phyloP scores from a whole-genome alignment of 1,140 invertebrate species.

The Samia ricini region DNA sequence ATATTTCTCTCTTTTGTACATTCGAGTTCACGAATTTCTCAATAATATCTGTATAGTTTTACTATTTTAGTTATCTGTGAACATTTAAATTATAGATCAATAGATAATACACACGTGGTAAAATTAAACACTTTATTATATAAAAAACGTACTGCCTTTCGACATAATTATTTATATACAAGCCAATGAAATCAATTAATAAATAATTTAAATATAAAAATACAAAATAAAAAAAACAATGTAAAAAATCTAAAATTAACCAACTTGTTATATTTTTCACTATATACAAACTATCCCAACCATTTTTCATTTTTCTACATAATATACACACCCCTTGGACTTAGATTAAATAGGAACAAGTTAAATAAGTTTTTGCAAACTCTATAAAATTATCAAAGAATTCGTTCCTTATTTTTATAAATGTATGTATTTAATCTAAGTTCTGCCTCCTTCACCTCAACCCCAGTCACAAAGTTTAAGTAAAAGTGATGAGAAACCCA shows the following conservation, averaged over 20 bases:
- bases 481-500: slow-evolving; percentile 70
- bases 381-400: slow-evolving; percentile 6
- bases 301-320: slow-evolving; percentile 24
- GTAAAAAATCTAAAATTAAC: slow-evolving; percentile 23
- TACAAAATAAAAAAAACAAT: slow-evolving; percentile 29
- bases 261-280: slow-evolving; percentile 24
- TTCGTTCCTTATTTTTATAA: slow-evolving; percentile 10
- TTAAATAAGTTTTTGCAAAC: slow-evolving; percentile 14
- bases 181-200: slow-evolving; percentile 40
- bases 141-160: slow-evolving; percentile 26
- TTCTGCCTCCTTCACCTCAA: slow-evolving; percentile 51
- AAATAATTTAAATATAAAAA: slow-evolving; percentile 40
- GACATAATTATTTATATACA: slow-evolving; percentile 41
- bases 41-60: neutral
- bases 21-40: no score
- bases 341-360: slow-evolving; percentile 60
- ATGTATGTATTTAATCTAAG: slow-evolving; percentile 59
- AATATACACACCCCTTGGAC: slow-evolving; percentile 32
- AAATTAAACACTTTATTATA: slow-evolving; percentile 35
- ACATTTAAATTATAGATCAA: neutral
- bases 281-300: slow-evolving; percentile 34
- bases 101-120: neutral
- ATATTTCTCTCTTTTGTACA: no score
- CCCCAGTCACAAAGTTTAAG: slow-evolving; percentile 69
- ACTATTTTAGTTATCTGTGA: neutral